Conservation (phyloP, 2,797 vertebrate species). For the Silurus aristotelis region DNA sequence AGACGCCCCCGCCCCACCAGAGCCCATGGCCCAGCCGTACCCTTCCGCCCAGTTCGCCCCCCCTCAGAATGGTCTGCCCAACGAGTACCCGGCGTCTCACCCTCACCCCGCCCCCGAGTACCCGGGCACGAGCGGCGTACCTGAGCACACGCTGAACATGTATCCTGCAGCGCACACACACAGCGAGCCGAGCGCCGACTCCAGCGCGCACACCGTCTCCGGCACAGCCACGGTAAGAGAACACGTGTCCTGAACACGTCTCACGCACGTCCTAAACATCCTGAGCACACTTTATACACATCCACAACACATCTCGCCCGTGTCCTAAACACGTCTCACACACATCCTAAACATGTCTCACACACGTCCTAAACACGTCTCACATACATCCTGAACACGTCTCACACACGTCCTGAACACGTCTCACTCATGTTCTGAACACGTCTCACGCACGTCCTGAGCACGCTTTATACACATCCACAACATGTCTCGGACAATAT, state of each 20-base stretch:
- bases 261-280: not conserved
- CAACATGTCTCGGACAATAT: too few species aligned
- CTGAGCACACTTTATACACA: too few species aligned
- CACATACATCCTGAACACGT: too few species aligned
- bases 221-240: constrained; percentile 95
- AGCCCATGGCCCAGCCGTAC: constrained; percentile 95
- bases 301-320: too few species aligned
- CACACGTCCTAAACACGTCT: too few species aligned
- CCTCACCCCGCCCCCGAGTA: constrained; percentile 88
- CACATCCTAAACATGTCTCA: not conserved
- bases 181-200: constrained; percentile 86
- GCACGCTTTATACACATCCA: too few species aligned
- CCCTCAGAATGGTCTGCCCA: constrained; percentile 88
- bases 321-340: not conserved
- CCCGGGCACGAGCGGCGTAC: constrained; percentile 84
- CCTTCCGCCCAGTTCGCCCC: constrained; percentile 88
- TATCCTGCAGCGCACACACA: constrained; percentile 90
- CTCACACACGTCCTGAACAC: not conserved
- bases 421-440: not conserved
- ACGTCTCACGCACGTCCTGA: not conserved
- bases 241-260: not conserved
- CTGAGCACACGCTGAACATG: constrained; percentile 92
- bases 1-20: constrained; percentile 90
- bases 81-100: constrained; percentile 89
- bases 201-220: constrained; percentile 86